Evolutionary conservation across 2,113 vertebrate genomes (phyloP).

Genomic region (Chionodraco myersi): DNA sequence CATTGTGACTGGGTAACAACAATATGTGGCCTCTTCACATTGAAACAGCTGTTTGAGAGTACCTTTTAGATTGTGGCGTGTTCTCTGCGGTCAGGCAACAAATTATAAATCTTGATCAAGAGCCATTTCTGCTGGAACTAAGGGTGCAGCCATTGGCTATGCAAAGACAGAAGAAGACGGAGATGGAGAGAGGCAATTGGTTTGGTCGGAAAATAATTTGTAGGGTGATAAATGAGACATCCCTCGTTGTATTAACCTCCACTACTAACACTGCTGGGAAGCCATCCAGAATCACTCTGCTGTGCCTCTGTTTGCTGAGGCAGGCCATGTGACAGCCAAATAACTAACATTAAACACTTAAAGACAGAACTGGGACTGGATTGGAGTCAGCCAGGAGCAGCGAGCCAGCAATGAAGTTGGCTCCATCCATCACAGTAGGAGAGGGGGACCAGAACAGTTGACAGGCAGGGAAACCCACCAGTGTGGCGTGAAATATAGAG

Average conservation of each 20-base stretch:
- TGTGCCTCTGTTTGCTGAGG: conserved; percentile 56
- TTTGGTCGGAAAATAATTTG: conserved; percentile 53
- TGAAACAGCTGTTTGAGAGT: not conserved
- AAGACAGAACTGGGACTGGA: conserved; percentile 71
- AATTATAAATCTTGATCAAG: conserved; percentile 45
- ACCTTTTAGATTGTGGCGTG: not conserved
- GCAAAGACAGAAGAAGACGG: conserved; percentile 9
- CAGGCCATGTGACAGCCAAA: conserved; percentile 56
- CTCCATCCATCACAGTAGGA: conserved; percentile 47
- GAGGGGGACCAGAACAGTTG: conserved; percentile 22
- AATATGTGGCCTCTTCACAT: not conserved
- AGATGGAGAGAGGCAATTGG: conserved; percentile 4
- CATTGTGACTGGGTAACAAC: not conserved
- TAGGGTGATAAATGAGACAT: conserved; percentile 49
- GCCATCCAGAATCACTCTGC: conserved; percentile 62
- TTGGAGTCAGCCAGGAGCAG: conserved; percentile 34
- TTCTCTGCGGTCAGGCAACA: conserved; percentile 26
- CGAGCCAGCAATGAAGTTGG: conserved; percentile 24
- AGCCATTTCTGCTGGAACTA: conserved; percentile 10
- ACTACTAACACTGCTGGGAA: conserved; percentile 50
- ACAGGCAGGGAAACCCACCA: conserved; percentile 22
- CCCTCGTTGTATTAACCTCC: conserved; percentile 45
- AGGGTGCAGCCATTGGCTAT: not conserved
- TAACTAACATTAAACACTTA: conserved; percentile 73
- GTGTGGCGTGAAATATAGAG: not conserved